Conservation (phyloP, 2,113 vertebrate species). For the Takifugu flavidus region DNA sequence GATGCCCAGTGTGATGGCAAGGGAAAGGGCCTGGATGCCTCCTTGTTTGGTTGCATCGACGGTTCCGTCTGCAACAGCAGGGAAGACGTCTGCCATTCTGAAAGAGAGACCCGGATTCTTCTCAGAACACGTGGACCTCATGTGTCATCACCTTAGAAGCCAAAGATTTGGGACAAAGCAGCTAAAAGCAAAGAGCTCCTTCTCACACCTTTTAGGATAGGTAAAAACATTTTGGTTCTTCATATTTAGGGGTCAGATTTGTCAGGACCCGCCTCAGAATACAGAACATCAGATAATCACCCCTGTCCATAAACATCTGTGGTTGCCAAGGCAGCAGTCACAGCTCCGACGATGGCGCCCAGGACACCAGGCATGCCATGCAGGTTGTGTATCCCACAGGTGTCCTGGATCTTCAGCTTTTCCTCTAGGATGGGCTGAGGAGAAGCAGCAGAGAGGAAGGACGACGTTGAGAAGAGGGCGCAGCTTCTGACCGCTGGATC, state of each 20-base stretch:
- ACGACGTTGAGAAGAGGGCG: too few relatives aligned
- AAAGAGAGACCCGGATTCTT: too few relatives aligned
- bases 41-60: slow-evolving; percentile 59
- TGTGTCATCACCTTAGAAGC: too few relatives aligned
- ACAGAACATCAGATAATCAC: slow-evolving; percentile 62
- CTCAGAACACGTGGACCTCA: too few relatives aligned
- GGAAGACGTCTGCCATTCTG: slow-evolving; percentile 82
- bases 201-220: too few relatives aligned
- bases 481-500: not conserved
- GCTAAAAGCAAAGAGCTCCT: too few relatives aligned
- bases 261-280: too few relatives aligned
- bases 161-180: too few relatives aligned
- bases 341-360: slow-evolving; percentile 80
- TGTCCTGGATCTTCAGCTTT: slow-evolving; percentile 86
- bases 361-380: slow-evolving; percentile 89
- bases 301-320: slow-evolving; percentile 76
- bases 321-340: slow-evolving; percentile 75
- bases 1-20: slow-evolving; percentile 79
- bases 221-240: too few relatives aligned
- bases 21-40: slow-evolving; percentile 71
- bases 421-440: slow-evolving; percentile 78
- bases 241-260: too few relatives aligned
- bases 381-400: slow-evolving; percentile 86
- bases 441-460: not conserved
- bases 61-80: slow-evolving; percentile 25